Evolutionary conservation across 1,140 invertebrate genomes (phyloP), one percentile per base, ranked within the genome.

Genomic region (Orchesella cincta): DNA sequence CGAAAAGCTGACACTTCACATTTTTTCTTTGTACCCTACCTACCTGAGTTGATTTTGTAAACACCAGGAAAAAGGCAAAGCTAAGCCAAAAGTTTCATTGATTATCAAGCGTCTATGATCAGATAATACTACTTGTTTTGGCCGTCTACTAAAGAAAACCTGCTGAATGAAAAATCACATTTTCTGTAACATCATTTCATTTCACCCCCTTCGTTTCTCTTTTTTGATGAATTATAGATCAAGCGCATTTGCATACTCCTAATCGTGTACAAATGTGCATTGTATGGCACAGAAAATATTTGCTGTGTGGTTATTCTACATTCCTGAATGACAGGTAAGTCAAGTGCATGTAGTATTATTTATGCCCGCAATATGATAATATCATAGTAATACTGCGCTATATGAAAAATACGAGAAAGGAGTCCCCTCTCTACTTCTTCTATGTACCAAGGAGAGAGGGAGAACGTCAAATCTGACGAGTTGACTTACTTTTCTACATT

Each of bases 401-500:
- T 46, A 46, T 46, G 20, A 20, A 12, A 46, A 46, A 8, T 12
- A 46, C 20, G 39, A 8, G 20, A 46, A 20, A 8, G 20, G 8
- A 46, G 8, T 46, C 39, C 39, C 20, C 20, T 20, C 39, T 46
- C 39, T 46, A 46, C 20, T 46, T 8, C 39, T 46, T 46, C n/a
- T 46, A 46, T 46, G 39, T 46, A 20, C 39, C 39, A 57, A 5
- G 5, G 26, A 57, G 26, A 57, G 5, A 23, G 23, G 5, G 54
- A 57, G 54, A 57, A 12, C 39, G 5, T 5, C 18, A 18, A 5
- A 46, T 46, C 18, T 23, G 26, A 57, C 14, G 23, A 67, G 31
- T 33, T 67, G 62, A 33, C 62, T 67, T 67, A 67, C 62, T 67
- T 67, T 67, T 67, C 62, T 67, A 33, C 62, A 67, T 67, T 67